These are phyloP conservation scores for Andinoacara biseriatus DNA, from an alignment of 2,113 vertebrate species.

Conservation along the genomic window DNA sequence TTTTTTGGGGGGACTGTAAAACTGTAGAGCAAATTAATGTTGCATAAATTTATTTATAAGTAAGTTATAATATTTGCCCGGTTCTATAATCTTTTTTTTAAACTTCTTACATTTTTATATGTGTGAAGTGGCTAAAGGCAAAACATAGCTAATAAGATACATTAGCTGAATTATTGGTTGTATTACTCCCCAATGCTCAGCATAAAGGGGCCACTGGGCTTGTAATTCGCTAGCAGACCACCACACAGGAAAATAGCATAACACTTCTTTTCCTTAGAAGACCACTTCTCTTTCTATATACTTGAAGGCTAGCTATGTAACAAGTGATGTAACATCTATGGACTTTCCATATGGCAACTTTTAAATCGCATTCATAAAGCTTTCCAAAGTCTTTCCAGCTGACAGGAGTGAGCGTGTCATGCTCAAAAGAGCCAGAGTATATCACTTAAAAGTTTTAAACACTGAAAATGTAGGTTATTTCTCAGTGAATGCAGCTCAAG, in stretches of 20 bases:
- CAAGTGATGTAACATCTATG: too few species aligned
- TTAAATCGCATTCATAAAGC: not conserved
- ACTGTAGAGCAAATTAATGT: too few species aligned
- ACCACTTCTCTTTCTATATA: not conserved
- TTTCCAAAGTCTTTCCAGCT: not conserved
- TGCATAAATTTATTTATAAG: not conserved
- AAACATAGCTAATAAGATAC: too few species aligned
- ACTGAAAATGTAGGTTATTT: conserved; percentile 31
- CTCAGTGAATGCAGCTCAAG: conserved; percentile 14
- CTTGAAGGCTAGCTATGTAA: too few species aligned
- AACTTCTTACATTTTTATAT: not conserved
- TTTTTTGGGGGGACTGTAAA: too few species aligned
- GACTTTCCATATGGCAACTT: not conserved
- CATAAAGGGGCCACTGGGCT: not conserved
- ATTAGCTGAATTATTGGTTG: not conserved
- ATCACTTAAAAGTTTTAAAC: not conserved
- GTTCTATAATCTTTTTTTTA: not conserved
- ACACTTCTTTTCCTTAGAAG: not conserved
- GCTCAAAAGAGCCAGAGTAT: not conserved
- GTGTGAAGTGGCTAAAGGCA: too few species aligned
- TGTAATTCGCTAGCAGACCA: not conserved
- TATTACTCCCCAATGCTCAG: not conserved
- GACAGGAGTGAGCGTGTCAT: not conserved
- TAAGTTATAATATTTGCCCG: not conserved
- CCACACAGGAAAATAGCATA: not conserved